Base-by-base conservation (phyloP, 2,888 invertebrate species). In the Mycogona germanica region DNA sequence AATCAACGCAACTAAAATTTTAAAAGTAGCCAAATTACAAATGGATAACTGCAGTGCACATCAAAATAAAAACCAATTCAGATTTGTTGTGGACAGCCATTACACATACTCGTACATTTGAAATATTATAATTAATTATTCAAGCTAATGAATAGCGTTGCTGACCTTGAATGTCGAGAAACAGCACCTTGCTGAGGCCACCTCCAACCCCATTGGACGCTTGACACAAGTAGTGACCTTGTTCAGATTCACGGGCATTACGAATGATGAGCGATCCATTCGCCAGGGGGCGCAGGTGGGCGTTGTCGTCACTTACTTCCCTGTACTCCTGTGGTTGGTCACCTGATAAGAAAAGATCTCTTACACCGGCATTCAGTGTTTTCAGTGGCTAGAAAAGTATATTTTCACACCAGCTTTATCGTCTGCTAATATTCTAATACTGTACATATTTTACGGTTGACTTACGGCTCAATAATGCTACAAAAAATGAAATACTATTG, bases 111-210 rank as follows among this genome's bases (percentile, higher is more conserved):
- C n/a, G n/a, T n/a, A 38, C 19, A 38, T 19, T 38, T 17, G 17
- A 38, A 38, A 19, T 38, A 21, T 38, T 38, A 38, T 17, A 38
- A 19, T 19, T 17, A 19, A 17, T n/a, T n/a, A n/a, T n/a, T n/a
- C n/a, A n/a, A n/a, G n/a, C n/a, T n/a, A n/a, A 44, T 44, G 25
- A 44, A 44, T n/a, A n/a, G n/a, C n/a, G n/a, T n/a, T n/a, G n/a
- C 48, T 40, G 42, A 56, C 56, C 56, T 29, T 56, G 56, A 9
- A 56, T 51, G 38, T 56, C 56, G 23, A 56, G 26, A 30, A 49
- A 37, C 38, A 56, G 45, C 21, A 56, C 56, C 38, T 56, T 56
- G 35, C 53, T 54, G 14, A 56, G 45, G 21, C 56, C 56, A 21
- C 44, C 54, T 6, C 56, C 56, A 21, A 56, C 38, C 5, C 53